A percentile compares a stretch with the other conserved stretches of the same genome.
phyloP scores from a whole-genome alignment of 1,140 invertebrate species.

The Theocolax elegans region DNA sequence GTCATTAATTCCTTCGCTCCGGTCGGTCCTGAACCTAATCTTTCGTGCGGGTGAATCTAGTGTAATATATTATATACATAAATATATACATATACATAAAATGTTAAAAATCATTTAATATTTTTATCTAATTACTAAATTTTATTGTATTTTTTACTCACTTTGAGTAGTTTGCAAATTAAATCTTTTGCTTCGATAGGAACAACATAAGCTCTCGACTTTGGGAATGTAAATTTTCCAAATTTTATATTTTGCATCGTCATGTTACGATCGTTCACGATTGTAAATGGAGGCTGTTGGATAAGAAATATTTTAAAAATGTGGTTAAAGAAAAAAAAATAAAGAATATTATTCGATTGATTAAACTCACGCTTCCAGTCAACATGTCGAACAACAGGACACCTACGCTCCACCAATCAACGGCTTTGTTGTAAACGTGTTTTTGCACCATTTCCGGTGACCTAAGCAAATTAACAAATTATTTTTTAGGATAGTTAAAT shows the following conservation, averaged over 20 bases:
- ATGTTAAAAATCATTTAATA: neutral
- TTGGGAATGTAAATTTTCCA: conserved; percentile 78
- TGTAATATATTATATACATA: conserved; percentile 48
- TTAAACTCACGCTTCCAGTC: conserved; percentile 79
- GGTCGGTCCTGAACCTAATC: conserved; percentile 81
- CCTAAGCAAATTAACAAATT: neutral
- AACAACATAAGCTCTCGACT: conserved; percentile 92
- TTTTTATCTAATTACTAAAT: too few species aligned
- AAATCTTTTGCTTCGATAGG: conserved; percentile 94
- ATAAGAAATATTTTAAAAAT: conserved; percentile 31
- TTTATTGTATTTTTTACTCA: too few species aligned
- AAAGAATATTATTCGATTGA: neutral
- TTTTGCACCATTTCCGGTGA: conserved; percentile 77
- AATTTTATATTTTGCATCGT: conserved; percentile 99
- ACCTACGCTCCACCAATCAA: conserved; percentile 99
- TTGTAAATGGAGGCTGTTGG: conserved; percentile 96
- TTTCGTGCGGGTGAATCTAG: conserved; percentile 69
- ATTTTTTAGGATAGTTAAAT: too few species aligned
- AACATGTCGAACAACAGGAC: conserved; percentile 99
- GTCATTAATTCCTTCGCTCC: conserved; percentile 89
- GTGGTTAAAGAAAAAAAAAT: neutral
- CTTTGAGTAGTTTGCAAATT: conserved; percentile 85
- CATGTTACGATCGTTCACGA: conserved; percentile 90
- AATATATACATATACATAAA: neutral
- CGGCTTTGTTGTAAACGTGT: conserved; percentile 95